Evolutionary conservation across 1,140 invertebrate species (phyloP), one percentile per base, ranked within the genome.

Genomic region (Nephotettix cincticeps): DNA sequence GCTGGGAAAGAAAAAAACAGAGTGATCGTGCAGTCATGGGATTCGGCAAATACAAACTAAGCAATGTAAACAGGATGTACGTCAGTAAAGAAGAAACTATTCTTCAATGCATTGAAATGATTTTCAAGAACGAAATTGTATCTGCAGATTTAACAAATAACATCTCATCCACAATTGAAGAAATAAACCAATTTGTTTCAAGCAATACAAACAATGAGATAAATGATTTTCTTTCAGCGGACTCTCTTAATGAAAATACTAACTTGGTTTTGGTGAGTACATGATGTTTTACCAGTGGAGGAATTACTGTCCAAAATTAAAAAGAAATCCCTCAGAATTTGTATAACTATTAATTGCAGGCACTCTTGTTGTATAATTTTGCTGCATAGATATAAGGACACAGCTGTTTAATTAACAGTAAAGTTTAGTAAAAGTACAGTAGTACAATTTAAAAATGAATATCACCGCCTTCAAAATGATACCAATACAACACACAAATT

Each of bases 141-240:
- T 11, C 19, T 3, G 47, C 47, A n/a, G 47, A 51, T n/a, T 51
- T 51, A 6, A 51, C 47, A 17, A 51, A 51, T 21, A 51, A 51
- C 19, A 4, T 51, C 14, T 19, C 47, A 51, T 17, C 47, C 21
- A 51, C 47, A 3, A n/a, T 51, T 9, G 4, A 2, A 2, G 19
- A 2, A 9, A 51, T 51, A 6, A 51, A 51, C 47, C 6, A 2
- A 17, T 51, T 17, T 4, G 47, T 51, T 4, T 51, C 47, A n/a
- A n/a, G n/a, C 14, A 21, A 51, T 4, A 51, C 47, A 17, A 17
- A 90, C 61, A 86, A 89, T 21, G 89, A 94, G 78, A 96, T 97
- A 66, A 85, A 85, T 40, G 86, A 95, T 68, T 80, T 96, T 43
- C 74, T 96, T 0, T 84, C 88, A 0, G 70, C 79, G 0, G 87